These are phyloP conservation scores for Pantherophis guttatus DNA, from an alignment of 2,113 vertebrate genomes.

Conservation along the genomic window DNA sequence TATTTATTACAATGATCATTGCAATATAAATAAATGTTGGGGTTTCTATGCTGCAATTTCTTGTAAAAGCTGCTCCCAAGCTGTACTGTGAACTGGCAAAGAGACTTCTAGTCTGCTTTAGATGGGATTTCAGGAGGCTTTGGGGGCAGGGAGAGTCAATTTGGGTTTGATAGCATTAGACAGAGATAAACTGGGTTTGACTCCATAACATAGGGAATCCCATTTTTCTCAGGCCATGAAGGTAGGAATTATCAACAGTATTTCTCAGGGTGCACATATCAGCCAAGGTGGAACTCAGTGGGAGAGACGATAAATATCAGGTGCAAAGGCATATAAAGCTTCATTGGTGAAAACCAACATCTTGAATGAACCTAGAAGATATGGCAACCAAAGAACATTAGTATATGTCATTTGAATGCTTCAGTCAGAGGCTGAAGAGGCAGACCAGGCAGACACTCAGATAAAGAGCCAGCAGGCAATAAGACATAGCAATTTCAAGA, in stretches of 20 bases:
- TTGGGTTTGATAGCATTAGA: not conserved
- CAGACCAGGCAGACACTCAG: not conserved
- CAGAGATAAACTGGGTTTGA: not conserved
- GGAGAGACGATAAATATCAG: not conserved
- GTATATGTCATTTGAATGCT: not conserved
- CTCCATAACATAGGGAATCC: not conserved
- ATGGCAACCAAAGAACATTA: not conserved
- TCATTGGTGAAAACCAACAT: not conserved
- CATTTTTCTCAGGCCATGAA: not conserved
- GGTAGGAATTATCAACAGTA: not conserved
- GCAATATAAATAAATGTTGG: not conserved
- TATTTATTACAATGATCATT: not conserved
- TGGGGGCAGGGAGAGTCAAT: not conserved
- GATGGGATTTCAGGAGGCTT: not conserved
- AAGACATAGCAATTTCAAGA: not conserved
- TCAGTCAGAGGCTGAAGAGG: not conserved
- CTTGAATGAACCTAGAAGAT: not conserved
- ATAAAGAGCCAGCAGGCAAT: not conserved
- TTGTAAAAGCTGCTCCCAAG: not conserved
- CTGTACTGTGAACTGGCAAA: not conserved
- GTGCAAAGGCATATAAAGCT: not conserved
- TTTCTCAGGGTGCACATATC: not conserved
- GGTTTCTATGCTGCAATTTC: not conserved
- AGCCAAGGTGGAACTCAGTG: not conserved
- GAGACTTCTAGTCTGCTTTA: not conserved